Conservation (phyloP, 2,113 vertebrate species). For the Penelope pileata region DNA sequence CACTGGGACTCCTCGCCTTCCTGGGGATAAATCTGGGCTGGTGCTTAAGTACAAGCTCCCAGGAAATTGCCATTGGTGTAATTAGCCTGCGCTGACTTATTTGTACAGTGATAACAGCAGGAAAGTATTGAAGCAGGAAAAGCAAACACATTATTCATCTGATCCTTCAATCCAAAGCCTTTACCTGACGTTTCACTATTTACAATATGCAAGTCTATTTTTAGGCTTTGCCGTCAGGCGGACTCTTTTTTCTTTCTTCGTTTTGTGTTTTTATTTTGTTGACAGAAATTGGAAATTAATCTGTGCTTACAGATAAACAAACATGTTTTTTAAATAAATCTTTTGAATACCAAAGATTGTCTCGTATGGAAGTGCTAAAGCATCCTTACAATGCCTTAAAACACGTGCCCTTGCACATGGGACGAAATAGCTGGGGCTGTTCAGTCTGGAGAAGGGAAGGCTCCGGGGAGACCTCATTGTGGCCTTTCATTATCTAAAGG, state of each 20-base stretch:
- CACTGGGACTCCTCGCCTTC: background rate
- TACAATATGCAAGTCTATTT: constrained; percentile 51
- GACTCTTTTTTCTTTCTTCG: constrained; percentile 22
- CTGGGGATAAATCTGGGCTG: background rate
- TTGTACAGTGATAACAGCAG: constrained; percentile 69
- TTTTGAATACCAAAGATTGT: background rate
- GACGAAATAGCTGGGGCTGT: no score
- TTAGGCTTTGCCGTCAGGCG: background rate
- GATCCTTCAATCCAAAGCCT: constrained; percentile 55
- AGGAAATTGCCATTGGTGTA: constrained; percentile 61
- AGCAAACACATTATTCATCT: constrained; percentile 72
- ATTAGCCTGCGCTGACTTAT: constrained; percentile 56
- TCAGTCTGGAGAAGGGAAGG: no score
- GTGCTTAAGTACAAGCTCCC: constrained; percentile 36
- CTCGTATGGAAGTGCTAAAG: background rate
- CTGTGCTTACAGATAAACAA: constrained; percentile 33
- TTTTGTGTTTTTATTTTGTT: constrained; percentile 25
- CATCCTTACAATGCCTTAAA: background rate
- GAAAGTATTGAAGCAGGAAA: constrained; percentile 70
- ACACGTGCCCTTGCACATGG: background rate
- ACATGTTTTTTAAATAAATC: background rate
- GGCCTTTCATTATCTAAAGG: no score
- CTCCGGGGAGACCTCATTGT: no score
- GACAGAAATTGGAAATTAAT: constrained; percentile 39
- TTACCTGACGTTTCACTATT: constrained; percentile 59